These are phyloP conservation scores for Pungitius pungitius DNA, from an alignment of 2,113 vertebrate species.

Conservation along the genomic window DNA sequence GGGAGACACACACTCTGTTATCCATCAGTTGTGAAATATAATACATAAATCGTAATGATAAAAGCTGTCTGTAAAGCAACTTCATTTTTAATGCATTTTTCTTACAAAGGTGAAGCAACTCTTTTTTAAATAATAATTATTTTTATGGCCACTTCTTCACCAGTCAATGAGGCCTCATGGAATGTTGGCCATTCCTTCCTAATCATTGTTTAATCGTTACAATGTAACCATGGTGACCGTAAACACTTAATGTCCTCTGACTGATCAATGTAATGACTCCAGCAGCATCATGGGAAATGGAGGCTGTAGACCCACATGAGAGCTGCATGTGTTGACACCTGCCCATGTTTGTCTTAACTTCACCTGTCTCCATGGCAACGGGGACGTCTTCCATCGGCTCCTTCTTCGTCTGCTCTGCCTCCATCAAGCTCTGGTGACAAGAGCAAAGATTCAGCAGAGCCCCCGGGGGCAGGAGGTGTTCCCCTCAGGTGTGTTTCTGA, in stretches of 20 bases:
- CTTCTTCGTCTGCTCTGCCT: constrained; percentile 41
- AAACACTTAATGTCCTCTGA: too few species aligned
- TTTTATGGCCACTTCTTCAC: not conserved
- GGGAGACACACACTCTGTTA: constrained; percentile 58
- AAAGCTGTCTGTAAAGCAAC: too few species aligned
- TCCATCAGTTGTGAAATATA: too few species aligned
- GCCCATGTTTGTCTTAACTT: too few species aligned
- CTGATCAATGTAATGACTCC: not conserved
- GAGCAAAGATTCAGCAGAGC: fast-evolving
- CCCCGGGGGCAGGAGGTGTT: not conserved
- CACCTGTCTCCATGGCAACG: constrained; percentile 53
- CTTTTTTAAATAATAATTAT: too few species aligned
- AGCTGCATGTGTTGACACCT: not conserved
- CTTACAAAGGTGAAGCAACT: too few species aligned
- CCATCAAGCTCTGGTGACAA: constrained; percentile 12
- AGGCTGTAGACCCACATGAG: not conserved
- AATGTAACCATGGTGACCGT: too few species aligned
- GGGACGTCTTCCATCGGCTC: constrained; percentile 36
- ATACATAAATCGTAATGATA: too few species aligned
- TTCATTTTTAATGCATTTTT: too few species aligned
- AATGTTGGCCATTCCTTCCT: not conserved
- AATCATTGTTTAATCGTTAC: too few species aligned
- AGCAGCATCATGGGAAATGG: not conserved
- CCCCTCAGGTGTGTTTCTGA: too few species aligned
- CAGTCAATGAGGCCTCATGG: not conserved